Base-by-base conservation (phyloP, 2,797 vertebrate genomes). In the Huso huso region DNA sequence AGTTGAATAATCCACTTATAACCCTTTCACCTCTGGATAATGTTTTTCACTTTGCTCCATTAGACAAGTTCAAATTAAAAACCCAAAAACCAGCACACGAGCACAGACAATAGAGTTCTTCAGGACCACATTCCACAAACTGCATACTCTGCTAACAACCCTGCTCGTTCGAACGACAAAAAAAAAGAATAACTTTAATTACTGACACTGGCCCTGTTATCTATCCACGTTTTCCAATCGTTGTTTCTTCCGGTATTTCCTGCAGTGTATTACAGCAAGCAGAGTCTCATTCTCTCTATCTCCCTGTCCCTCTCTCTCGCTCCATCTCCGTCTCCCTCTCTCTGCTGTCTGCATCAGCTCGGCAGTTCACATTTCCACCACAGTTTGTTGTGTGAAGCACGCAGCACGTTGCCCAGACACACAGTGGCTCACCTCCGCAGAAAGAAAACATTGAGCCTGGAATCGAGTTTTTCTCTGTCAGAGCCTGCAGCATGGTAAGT, bases 211-310 rank as follows among this genome's bases (percentile, higher is more conserved):
- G 23, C 23, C 23, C 23, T 37, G 23, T 4, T 37, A 37, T 37
- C 23, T 37, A 37, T 3, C 23, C 23, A 37, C 23, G 1, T 37
- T 37, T 37, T 67, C 63, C 48, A 68, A 69, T 66, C 69, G 50
- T 52, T 52, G 50, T 66, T 78, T 49, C 66, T 67, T 49, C 65
- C 73, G 77, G 72, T 71, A 80, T 77, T 76, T 76, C 73, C 72
- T 75, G 74, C 71, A 48, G 50, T 69, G 64, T 67, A 57, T 72
- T 75, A 57, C 57, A 49, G 51, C 66, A 68, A 53, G 65, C 37
- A 66, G 69, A 62, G 66, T 62, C 68, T 48, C 64, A 37, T 49
- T 67, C 61, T 58, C 62, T 55, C 48, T 1, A 48, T 52, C 55
- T 61, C 57, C 63, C 51, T 68, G 11, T 11, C 3, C 8, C 68